A percentile compares a stretch with the other conserved stretches of the same genome.
phyloP scores from a whole-genome alignment of 2,888 invertebrate genomes.

The Pseudoips prasinana region DNA sequence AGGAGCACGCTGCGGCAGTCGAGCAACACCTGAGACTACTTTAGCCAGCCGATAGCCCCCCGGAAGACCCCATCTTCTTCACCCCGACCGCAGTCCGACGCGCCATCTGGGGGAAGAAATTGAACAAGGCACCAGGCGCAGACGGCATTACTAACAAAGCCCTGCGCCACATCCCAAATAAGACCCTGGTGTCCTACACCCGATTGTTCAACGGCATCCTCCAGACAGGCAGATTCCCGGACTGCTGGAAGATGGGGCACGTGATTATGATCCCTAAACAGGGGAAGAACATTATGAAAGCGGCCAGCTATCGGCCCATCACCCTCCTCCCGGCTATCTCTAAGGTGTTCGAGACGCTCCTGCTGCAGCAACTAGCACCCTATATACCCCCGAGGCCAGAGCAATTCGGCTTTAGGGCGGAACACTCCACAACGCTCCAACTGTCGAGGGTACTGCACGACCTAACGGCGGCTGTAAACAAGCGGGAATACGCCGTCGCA shows the following conservation, averaged over 20 bases:
- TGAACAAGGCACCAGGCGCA: constrained; percentile 1
- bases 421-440: constrained; percentile 33
- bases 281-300: constrained; percentile 14
- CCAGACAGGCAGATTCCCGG: constrained; percentile 1
- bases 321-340: constrained; percentile 12
- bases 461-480: constrained; percentile 16
- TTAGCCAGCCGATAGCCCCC: no score
- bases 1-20: no score
- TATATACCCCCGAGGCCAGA: constrained; percentile 2
- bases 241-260: constrained; percentile 6
- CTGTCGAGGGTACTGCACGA: constrained; percentile 30
- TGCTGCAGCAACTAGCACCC: constrained; percentile 7
- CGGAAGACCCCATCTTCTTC: constrained; percentile 1
- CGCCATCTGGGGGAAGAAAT: not conserved
- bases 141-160: constrained; percentile 1
- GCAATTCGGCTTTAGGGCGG: constrained; percentile 20
- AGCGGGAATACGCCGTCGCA: constrained; percentile 11
- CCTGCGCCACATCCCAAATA: not conserved
- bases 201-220: constrained; percentile 1
- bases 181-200: not conserved
- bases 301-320: constrained; percentile 26
- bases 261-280: constrained; percentile 27
- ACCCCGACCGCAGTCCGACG: not conserved
- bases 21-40: no score
- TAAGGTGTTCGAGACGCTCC: constrained; percentile 23